phyloP scores from a whole-genome alignment of 2,113 vertebrate species.

The Seriola quinqueradiata region DNA sequence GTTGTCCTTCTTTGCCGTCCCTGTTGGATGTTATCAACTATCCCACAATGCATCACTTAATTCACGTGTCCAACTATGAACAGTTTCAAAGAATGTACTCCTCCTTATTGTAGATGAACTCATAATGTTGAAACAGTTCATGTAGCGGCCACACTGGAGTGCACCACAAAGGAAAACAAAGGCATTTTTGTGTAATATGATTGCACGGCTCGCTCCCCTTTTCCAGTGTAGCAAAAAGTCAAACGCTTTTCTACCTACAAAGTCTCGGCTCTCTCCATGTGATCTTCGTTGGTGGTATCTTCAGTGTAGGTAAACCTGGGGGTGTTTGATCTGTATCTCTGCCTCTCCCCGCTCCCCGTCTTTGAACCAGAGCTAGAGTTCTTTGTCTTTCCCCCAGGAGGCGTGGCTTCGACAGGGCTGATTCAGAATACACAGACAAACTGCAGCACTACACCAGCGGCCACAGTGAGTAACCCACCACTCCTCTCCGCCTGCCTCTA shows the following conservation, averaged over 20 bases:
- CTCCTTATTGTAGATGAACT: not conserved
- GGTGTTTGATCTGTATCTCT: conserved; percentile 57
- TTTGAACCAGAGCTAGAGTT: conserved; percentile 79
- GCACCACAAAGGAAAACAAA: not conserved
- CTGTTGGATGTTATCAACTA: no score
- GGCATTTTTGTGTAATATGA: not conserved
- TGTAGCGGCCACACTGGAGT: not conserved
- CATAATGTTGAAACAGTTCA: not conserved
- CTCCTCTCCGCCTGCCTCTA: not conserved
- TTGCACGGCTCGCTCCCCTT: conserved; percentile 1
- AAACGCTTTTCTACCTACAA: not conserved
- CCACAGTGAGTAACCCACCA: conserved; percentile 93
- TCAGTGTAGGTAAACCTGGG: conserved; percentile 37
- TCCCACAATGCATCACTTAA: no score
- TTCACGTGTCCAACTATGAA: no score
- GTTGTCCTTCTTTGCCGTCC: no score
- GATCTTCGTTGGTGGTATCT: conserved; percentile 14
- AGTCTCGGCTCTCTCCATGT: not conserved
- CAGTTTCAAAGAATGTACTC: no score
- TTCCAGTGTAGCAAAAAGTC: not conserved
- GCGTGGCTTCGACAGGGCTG: conserved; percentile 96
- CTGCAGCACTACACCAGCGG: conserved; percentile 99
- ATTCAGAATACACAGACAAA: conserved; percentile 99
- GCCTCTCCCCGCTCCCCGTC: conserved; percentile 50
- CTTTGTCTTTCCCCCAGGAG: conserved; percentile 93